Conservation (phyloP, 1,140 invertebrate species). For the Eupristina koningsbergeri region DNA sequence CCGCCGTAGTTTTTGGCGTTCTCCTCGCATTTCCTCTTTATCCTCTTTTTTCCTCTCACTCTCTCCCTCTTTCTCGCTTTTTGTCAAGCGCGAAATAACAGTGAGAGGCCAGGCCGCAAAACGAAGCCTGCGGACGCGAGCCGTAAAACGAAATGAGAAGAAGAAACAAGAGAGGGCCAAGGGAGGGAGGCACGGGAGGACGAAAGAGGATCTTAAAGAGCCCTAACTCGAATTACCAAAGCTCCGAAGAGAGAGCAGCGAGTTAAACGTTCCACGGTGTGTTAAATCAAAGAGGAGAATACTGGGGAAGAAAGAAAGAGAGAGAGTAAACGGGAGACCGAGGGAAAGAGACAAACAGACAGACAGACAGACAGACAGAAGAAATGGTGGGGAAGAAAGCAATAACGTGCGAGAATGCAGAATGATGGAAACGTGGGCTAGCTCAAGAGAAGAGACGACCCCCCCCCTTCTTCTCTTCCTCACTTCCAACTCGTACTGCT, state of each 20-base stretch:
- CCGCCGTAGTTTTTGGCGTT: slow-evolving; percentile 39
- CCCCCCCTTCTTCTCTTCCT: too few relatives aligned
- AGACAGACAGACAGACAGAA: background rate
- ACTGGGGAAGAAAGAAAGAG: slow-evolving; percentile 17
- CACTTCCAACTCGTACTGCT: slow-evolving; percentile 29
- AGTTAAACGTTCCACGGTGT: slow-evolving; percentile 61
- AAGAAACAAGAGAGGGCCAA: slow-evolving; percentile 9
- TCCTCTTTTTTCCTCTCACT: slow-evolving; percentile 49
- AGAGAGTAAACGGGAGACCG: too few relatives aligned
- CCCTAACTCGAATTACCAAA: slow-evolving; percentile 68
- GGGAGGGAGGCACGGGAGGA: slow-evolving; percentile 51
- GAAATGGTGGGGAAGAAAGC: slow-evolving; percentile 45
- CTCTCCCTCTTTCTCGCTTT: slow-evolving; percentile 56
- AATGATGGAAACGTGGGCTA: slow-evolving; percentile 60
- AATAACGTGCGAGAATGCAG: slow-evolving; percentile 62
- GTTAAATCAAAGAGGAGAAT: slow-evolving; percentile 51
- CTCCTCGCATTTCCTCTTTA: slow-evolving; percentile 38
- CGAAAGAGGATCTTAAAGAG: slow-evolving; percentile 58
- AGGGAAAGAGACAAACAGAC: background rate
- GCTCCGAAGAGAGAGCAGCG: slow-evolving; percentile 59
- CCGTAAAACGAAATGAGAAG: slow-evolving; percentile 50
- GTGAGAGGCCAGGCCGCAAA: slow-evolving; percentile 43
- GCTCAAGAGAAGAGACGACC: slow-evolving; percentile 44
- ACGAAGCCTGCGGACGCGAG: slow-evolving; percentile 46
- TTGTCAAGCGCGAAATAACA: slow-evolving; percentile 71